Percentiles rank a stretch among this genome's conserved stretches.
Conservation (phyloP, 35 echinoderm and acorn worm species). For the Ptychodera flava region DNA sequence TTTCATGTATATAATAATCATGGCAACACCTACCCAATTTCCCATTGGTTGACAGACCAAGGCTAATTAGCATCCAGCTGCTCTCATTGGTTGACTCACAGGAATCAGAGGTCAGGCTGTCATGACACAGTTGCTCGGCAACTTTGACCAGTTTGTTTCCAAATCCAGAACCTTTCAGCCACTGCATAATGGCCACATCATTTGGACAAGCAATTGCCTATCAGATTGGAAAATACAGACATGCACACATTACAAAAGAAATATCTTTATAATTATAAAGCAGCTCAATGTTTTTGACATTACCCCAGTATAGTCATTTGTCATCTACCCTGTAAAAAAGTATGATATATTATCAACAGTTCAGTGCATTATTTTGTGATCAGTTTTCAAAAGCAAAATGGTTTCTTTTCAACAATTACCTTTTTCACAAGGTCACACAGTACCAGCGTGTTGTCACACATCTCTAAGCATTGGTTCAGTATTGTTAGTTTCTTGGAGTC, state of each 20-base stretch:
- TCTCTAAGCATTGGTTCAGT: constrained; percentile 24
- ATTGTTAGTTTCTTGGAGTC: constrained; percentile 12
- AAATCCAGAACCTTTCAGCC: constrained; percentile 47
- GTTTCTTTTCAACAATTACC: too few species aligned
- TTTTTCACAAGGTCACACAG: constrained; percentile 40
- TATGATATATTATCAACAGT: too few species aligned
- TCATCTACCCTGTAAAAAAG: too few species aligned
- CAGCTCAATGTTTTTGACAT: too few species aligned
- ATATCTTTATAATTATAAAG: too few species aligned
- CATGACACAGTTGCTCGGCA: constrained; percentile 35
- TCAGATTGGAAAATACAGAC: constrained; percentile 16
- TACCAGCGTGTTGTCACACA: constrained; percentile 7
- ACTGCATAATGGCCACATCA: constrained; percentile 10
- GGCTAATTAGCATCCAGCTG: constrained; percentile 57
- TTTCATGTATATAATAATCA: too few species aligned
- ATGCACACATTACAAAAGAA: neutral
- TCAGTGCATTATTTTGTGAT: too few species aligned
- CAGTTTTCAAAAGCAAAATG: too few species aligned
- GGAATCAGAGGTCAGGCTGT: neutral
- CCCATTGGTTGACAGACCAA: constrained; percentile 42
- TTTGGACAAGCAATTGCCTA: constrained; percentile 7
- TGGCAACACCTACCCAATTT: constrained; percentile 35
- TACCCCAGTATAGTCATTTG: too few species aligned
- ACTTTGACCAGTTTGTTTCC: constrained; percentile 39
- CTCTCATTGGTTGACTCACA: neutral